Evolutionary conservation across 2,888 invertebrate species (phyloP), one percentile per base, ranked within the genome.

Genomic region (Nudaria mundana): DNA sequence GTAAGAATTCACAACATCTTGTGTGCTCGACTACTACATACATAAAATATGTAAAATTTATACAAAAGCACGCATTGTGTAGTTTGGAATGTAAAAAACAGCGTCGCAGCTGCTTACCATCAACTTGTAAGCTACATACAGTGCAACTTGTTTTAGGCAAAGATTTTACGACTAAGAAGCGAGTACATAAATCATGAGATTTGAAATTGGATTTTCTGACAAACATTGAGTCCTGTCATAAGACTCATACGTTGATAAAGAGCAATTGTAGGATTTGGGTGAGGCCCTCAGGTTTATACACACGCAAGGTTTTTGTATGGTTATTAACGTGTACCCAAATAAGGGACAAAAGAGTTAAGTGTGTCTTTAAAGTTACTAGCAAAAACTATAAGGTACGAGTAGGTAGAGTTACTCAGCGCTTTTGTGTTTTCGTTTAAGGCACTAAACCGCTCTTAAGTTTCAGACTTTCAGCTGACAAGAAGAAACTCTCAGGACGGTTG

Each of bases 1-100:
- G 44, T 42, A 55, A 52, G 58, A 60, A 60, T 56, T 44, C 48
- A 18, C 35, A 18, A 33, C 35, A 33, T 39, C 43, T 52, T 68
- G 60, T 56, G 63, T 63, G 66, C 56, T 36, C n/a, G n/a, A 52
- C 37, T 32, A 14, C 23, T 24, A 24, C 18, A 16, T 30, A 37
- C 8, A 6, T 30, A 14, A 2, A 13, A 15, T 14, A 28, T 12
- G 26, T 26, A n/a, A 13, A 14, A 16, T 18, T 6, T 10, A n/a
- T 22, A 46, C 23, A n/a, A 23, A 12, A 40, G 37, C 37, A 33
- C 30, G 20, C 37, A 25, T 41, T 37, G 13, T 29, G 37, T 15
- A n/a, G 7, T 28, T 28, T 14, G 2, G 8, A n/a, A 13, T 31
- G 33, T 37, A 44, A 51, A 43, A 40, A 24, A 20, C 20, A 20